Base-by-base conservation (phyloP, 2,113 vertebrate genomes). In the Xiphophorus maculatus region DNA sequence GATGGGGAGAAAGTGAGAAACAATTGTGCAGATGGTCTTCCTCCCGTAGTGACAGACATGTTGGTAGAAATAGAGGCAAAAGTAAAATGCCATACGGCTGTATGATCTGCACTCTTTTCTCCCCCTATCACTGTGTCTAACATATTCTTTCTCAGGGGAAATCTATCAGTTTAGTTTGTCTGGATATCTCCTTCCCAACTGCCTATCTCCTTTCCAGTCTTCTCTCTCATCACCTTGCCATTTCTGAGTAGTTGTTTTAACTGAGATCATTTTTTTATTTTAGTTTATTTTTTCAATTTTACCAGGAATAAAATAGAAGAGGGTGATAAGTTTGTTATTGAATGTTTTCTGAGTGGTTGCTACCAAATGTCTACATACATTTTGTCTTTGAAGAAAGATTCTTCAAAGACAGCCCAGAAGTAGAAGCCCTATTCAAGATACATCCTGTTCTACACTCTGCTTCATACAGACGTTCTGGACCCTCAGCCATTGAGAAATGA, bases 371-470 rank as follows among this genome's bases (percentile, higher is more conserved):
- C 81, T 77, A 61, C 76, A 62, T 1, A 35, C 35, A 35, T 10
- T 35, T 35, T 2, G 35, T 35, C 35, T 35, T 11, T 37, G 35
- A 11, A 37, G 35, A 77, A 87, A 69, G 70, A 81, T 37, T 81
- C 54, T 28, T 73, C 71, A 85, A 83, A 77, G 67, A 77, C 54
- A 80, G 74, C 77, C 75, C 77, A 74, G 75, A 89, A 72, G 82
- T 90, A 90, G 82, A 88, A 90, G 88, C 85, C 82, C 80, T 71
- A 87, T 79, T 88, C 83, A 85, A 92, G 79, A 87, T 81, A 76
- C 87, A 73, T 69, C 44, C 4, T 42, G 40, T 42, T 37, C 11
- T 11, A 37, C 10, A 37, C 35, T 37, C 3, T 37, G 10, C 35
- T 37, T 37, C 35, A 37, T 37, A 37, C 10, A 37, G 35, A 37